Evolutionary conservation across 1,140 invertebrate species (phyloP).

Genomic region (Drosophila ficusphila): DNA sequence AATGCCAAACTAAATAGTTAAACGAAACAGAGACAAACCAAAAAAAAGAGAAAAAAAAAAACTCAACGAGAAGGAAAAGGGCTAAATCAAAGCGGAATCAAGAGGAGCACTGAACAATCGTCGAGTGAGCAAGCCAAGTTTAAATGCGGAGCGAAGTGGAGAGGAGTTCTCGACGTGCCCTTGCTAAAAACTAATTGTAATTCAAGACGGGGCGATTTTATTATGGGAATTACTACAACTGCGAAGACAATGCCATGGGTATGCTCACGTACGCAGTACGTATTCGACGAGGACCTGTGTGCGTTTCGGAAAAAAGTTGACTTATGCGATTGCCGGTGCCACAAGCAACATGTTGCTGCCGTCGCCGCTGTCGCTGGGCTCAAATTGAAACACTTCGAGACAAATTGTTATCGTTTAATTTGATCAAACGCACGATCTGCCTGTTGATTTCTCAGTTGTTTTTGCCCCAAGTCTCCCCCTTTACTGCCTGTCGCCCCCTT

Average conservation of each 20-base stretch:
- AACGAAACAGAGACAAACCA: constrained; percentile 39
- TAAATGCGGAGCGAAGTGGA: constrained; percentile 1
- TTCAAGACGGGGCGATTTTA: constrained; percentile 84
- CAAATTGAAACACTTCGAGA: constrained; percentile 84
- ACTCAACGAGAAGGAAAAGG: no score
- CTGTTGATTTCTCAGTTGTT: constrained; percentile 68
- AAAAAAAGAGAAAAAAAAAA: constrained; percentile 7
- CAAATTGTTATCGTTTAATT: constrained; percentile 84
- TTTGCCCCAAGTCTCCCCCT: constrained; percentile 1
- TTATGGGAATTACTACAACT: constrained; percentile 83
- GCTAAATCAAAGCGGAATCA: constrained; percentile 26
- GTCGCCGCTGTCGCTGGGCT: constrained; percentile 39
- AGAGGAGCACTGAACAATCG: constrained; percentile 8
- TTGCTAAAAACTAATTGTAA: constrained; percentile 82
- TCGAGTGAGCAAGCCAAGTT: constrained; percentile 18
- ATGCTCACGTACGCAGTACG: constrained; percentile 40
- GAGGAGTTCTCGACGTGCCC: constrained; percentile 37
- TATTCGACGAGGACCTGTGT: constrained; percentile 15
- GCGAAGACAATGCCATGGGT: constrained; percentile 53
- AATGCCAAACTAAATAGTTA: constrained; percentile 84
- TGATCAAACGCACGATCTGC: constrained; percentile 83
- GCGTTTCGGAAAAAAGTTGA: constrained; percentile 66
- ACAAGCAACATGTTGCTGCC: constrained; percentile 65
- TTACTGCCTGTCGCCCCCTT: neutral
- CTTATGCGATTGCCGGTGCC: constrained; percentile 66